Conservation (phyloP, 2,797 vertebrate species). For the Stomatorhinus walkeri region DNA sequence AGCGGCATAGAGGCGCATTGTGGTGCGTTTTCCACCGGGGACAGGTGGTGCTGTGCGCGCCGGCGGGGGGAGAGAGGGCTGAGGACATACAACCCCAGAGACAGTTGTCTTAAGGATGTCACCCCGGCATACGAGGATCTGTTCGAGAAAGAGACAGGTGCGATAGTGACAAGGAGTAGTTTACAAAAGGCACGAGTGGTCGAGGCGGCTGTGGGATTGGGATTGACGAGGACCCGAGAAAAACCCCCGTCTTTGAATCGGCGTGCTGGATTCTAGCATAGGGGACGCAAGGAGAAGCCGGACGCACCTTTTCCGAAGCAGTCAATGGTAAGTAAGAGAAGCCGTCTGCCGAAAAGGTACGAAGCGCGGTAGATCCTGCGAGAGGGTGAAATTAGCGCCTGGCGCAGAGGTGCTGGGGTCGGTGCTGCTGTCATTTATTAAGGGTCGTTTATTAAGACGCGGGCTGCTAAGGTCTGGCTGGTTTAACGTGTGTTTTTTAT, state of each 20-base stretch:
- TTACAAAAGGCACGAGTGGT: slow-evolving; percentile 35
- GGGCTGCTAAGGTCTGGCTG: background rate
- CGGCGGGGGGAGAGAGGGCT: slow-evolving; percentile 36
- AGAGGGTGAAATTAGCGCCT: slow-evolving; percentile 27
- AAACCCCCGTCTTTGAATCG: slow-evolving; percentile 33
- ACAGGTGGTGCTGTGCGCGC: slow-evolving; percentile 60
- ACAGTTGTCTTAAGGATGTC: slow-evolving; percentile 71
- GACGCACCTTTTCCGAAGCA: slow-evolving; percentile 34
- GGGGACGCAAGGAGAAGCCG: slow-evolving; percentile 34
- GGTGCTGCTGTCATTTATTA: slow-evolving; percentile 17
- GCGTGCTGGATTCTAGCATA: slow-evolving; percentile 48
- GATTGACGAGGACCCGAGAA: slow-evolving; percentile 30
- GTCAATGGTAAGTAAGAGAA: slow-evolving; percentile 55
- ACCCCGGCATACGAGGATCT: slow-evolving; percentile 52
- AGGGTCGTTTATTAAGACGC: background rate
- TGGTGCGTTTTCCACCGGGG: slow-evolving; percentile 54
- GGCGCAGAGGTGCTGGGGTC: slow-evolving; percentile 25
- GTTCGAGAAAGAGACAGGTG: slow-evolving; percentile 67
- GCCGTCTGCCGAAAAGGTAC: slow-evolving; percentile 36
- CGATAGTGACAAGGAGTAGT: slow-evolving; percentile 58
- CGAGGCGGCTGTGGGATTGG: slow-evolving; percentile 41
- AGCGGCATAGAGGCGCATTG: slow-evolving; percentile 63
- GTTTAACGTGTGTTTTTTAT: background rate
- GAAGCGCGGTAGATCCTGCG: slow-evolving; percentile 32
- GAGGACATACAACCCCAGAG: slow-evolving; percentile 49